These are phyloP conservation scores for Xiphorhynchus erythropygius DNA, from an alignment of 2,797 vertebrate genomes.

Conservation along the genomic window DNA sequence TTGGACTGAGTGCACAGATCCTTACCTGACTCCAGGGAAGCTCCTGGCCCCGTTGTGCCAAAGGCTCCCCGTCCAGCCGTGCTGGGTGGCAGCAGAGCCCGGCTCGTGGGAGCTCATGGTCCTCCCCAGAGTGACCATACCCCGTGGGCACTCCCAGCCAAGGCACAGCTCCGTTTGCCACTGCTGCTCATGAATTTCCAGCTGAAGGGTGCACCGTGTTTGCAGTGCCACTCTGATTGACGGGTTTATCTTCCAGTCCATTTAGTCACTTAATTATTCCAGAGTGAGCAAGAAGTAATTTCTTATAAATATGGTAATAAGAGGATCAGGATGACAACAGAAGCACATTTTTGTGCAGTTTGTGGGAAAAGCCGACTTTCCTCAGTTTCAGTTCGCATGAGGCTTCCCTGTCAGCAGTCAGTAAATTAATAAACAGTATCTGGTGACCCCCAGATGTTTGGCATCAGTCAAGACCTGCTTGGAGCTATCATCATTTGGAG, in stretches of 20 bases:
- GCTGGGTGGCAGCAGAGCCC: rapidly evolving
- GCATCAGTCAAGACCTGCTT: background rate
- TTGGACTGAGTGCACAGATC: rapidly evolving
- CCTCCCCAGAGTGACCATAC: rapidly evolving
- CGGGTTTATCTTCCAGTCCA: constrained; percentile 44
- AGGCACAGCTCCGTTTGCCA: background rate
- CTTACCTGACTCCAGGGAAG: background rate
- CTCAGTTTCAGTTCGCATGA: background rate
- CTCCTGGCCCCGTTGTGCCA: too few species aligned
- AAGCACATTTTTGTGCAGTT: background rate
- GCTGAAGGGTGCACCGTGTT: background rate
- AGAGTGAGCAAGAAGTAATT: constrained; percentile 8
- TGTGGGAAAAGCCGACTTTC: background rate
- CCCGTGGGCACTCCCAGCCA: rapidly evolving
- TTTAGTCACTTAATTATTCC: constrained; percentile 59
- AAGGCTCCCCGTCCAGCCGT: rapidly evolving
- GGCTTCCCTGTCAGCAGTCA: background rate
- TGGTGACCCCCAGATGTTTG: background rate
- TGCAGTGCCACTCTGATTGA: constrained; percentile 24
- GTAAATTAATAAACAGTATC: background rate
- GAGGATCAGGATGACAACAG: background rate
- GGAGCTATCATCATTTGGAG: background rate
- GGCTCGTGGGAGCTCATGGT: background rate
- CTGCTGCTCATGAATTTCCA: background rate
- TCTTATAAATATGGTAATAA: constrained; percentile 61